Evolutionary conservation across 1,140 invertebrate species (phyloP).

Genomic region (Drosophila funebris): DNA sequence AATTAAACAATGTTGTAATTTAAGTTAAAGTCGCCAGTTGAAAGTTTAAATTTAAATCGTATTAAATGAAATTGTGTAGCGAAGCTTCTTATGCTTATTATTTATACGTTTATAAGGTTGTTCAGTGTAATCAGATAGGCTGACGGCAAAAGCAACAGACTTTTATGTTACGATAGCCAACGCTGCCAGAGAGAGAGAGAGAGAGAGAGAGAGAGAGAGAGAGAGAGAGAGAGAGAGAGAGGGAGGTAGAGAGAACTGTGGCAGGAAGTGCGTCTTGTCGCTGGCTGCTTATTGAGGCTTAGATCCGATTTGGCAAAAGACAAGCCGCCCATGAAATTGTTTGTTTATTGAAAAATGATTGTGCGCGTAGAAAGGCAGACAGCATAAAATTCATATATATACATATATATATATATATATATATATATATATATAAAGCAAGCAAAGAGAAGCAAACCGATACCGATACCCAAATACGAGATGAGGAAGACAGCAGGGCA

Average conservation of each 20-base stretch:
- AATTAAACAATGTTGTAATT: no score
- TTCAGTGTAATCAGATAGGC: slow-evolving; percentile 55
- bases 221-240: background rate
- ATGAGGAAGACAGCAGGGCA: background rate
- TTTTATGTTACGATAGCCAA: slow-evolving; percentile 58
- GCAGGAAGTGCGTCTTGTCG: slow-evolving; percentile 79
- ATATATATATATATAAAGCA: no score
- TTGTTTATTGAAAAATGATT: slow-evolving; percentile 83
- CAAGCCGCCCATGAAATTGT: slow-evolving; percentile 81
- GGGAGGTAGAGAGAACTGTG: no score
- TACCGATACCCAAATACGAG: background rate
- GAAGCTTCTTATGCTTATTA: background rate
- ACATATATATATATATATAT: no score
- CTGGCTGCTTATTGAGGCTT: slow-evolving; percentile 80
- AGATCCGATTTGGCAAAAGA: slow-evolving; percentile 79
- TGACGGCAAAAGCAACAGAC: slow-evolving; percentile 34
- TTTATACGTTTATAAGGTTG: slow-evolving; percentile 41
- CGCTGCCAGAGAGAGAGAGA: slow-evolving; percentile 1
- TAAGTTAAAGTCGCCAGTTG: background rate
- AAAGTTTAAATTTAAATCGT: background rate
- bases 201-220: background rate
- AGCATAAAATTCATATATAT: slow-evolving; percentile 35
- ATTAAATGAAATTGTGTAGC: background rate
- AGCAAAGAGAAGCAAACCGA: slow-evolving; percentile 30
- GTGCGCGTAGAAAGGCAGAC: slow-evolving; percentile 36